phyloP scores from a whole-genome alignment of 2,113 vertebrate genomes.

The Oostethus manadensis region DNA sequence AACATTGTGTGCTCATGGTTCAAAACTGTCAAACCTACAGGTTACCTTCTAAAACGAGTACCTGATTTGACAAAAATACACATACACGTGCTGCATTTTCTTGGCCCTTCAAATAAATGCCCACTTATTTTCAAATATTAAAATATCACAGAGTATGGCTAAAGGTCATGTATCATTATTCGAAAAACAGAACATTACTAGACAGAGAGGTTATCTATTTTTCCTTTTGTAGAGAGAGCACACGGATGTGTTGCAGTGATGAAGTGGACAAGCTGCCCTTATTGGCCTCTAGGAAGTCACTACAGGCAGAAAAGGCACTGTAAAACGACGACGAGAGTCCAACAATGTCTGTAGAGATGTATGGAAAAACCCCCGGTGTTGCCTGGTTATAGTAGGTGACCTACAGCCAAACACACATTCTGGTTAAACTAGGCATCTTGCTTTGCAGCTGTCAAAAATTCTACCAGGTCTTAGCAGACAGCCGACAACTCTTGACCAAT shows the following conservation, averaged over 20 bases:
- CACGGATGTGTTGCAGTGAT: conserved; percentile 10
- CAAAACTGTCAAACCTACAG: conserved; percentile 2
- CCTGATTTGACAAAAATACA: neutral
- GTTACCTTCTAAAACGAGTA: conserved; percentile 5
- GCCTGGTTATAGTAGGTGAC: conserved; percentile 95
- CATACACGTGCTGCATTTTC: neutral
- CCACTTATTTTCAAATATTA: neutral
- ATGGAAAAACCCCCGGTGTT: conserved; percentile 81
- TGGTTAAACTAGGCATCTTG: too few species aligned
- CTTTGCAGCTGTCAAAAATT: neutral
- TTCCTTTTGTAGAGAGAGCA: neutral
- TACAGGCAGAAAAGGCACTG: conserved; percentile 79
- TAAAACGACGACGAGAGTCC: conserved; percentile 86
- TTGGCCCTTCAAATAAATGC: neutral
- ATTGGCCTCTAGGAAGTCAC: conserved; percentile 83
- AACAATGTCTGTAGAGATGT: conserved; percentile 84
- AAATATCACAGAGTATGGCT: neutral
- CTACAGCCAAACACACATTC: conserved; percentile 52
- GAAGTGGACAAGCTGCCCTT: conserved; percentile 60
- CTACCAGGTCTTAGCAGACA: too few species aligned
- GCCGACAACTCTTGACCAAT: neutral
- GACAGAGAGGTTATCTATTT: neutral
- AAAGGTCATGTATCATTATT: neutral
- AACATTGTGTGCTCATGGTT: conserved; percentile 7
- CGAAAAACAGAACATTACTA: neutral